A percentile compares a stretch with the other conserved stretches of the same genome.
phyloP scores from a whole-genome alignment of 2,113 vertebrate species.

The Greenwoodochromis staneri region DNA sequence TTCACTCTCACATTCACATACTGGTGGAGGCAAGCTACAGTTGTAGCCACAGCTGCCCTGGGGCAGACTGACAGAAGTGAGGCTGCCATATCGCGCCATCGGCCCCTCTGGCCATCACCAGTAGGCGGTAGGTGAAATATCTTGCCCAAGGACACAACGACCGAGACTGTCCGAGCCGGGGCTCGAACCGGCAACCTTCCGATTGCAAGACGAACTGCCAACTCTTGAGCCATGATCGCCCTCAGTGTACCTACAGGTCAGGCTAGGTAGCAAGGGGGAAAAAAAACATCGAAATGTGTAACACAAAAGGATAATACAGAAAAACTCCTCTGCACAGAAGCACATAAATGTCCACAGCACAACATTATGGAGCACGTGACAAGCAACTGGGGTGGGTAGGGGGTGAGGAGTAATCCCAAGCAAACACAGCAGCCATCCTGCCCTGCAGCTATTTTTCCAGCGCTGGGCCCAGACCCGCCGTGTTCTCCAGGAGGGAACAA shows the following conservation, averaged over 20 bases:
- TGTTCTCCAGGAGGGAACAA: not conserved
- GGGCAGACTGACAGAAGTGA: not conserved
- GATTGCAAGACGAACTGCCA: not conserved
- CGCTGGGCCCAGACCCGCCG: not conserved
- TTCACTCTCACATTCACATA: too few species aligned
- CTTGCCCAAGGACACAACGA: not conserved
- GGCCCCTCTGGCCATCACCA: rapidly evolving
- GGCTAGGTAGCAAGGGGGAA: not conserved
- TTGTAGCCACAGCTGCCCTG: too few species aligned
- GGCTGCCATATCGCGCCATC: rapidly evolving
- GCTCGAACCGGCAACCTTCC: rapidly evolving
- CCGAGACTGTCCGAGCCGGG: rapidly evolving
- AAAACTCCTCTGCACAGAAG: not conserved
- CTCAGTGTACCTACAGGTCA: not conserved
- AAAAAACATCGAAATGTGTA: not conserved
- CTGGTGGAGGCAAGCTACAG: too few species aligned
- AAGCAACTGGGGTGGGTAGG: not conserved
- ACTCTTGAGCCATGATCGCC: not conserved
- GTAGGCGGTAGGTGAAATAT: not conserved
- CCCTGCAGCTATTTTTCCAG: not conserved
- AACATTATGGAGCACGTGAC: not conserved
- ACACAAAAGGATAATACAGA: not conserved
- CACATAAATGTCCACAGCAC: not conserved
- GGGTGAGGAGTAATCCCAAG: not conserved
- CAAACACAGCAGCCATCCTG: not conserved